A percentile compares a stretch with the other conserved stretches of the same genome.
Evolutionary conservation across 2,888 invertebrate species (phyloP).

Genomic region (Ophonus ardosiacus): DNA sequence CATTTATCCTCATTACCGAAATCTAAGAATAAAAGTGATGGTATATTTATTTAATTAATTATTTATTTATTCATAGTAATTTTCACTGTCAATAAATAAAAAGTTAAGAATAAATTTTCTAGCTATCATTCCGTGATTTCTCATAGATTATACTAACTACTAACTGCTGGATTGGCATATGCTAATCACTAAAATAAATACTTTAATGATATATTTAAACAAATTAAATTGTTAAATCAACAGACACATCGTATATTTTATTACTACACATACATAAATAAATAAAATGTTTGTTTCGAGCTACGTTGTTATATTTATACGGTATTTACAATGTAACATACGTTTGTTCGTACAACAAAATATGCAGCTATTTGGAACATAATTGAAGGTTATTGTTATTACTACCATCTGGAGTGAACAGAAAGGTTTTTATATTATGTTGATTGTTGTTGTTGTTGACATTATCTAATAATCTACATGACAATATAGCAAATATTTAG

Average conservation of each 20-base stretch:
- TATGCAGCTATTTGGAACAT: too few species aligned
- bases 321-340: background rate
- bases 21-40: too few species aligned
- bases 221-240: constrained; percentile 13
- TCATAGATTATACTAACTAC: background rate
- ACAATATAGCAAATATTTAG: too few species aligned
- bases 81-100: background rate
- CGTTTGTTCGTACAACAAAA: too few species aligned
- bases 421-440: too few species aligned
- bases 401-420: too few species aligned
- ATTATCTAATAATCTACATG: too few species aligned
- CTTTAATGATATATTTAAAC: constrained; percentile 2
- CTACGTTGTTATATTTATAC: background rate
- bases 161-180: background rate
- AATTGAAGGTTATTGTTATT: too few species aligned
- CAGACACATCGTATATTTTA: background rate
- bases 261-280: background rate
- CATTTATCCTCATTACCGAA: too few species aligned
- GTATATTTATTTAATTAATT: background rate
- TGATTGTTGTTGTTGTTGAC: too few species aligned
- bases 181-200: constrained; percentile 10
- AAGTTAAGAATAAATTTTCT: background rate
- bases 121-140: background rate
- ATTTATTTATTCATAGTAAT: background rate
- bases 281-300: background rate